Conservation (phyloP, 2,888 invertebrate genomes). For the Gastracanthus pulcherrimus region DNA sequence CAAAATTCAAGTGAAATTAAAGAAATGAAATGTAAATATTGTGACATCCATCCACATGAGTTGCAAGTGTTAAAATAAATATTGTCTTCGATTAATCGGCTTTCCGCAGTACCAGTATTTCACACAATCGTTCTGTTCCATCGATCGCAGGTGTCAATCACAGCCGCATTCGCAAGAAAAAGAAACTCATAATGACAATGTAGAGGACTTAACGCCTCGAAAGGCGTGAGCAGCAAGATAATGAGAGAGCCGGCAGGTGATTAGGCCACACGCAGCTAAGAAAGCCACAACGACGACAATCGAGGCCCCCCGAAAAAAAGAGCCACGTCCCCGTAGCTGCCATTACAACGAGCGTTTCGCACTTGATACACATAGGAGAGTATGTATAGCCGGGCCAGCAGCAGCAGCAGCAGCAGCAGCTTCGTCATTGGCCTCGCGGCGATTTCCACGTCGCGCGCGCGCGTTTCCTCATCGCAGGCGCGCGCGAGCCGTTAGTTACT, state of each 20-base stretch:
- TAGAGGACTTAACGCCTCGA: not conserved
- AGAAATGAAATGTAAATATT: too few species aligned
- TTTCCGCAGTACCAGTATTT: too few species aligned
- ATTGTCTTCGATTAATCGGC: too few species aligned
- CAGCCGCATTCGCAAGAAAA: not conserved
- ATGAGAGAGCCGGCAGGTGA: not conserved
- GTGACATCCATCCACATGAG: too few species aligned
- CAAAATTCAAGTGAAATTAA: too few species aligned
- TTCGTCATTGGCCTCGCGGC: conserved; percentile 3
- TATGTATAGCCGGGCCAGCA: not conserved
- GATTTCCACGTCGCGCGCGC: conserved; percentile 28
- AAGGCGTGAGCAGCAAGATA: too few species aligned
- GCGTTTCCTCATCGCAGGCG: conserved; percentile 34
- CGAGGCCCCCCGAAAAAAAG: not conserved
- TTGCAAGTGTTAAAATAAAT: too few species aligned
- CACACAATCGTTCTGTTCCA: not conserved
- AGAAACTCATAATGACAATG: not conserved
- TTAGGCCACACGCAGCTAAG: not conserved
- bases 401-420: not conserved
- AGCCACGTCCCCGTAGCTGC: not conserved
- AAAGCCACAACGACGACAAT: not conserved
- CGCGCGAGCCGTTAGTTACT: conserved; percentile 25
- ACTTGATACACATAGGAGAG: conserved; percentile 35
- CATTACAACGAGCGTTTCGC: conserved; percentile 14
- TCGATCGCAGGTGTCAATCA: not conserved